phyloP scores from a whole-genome alignment of 2,888 invertebrate genomes.

The Nycteola revayana region DNA sequence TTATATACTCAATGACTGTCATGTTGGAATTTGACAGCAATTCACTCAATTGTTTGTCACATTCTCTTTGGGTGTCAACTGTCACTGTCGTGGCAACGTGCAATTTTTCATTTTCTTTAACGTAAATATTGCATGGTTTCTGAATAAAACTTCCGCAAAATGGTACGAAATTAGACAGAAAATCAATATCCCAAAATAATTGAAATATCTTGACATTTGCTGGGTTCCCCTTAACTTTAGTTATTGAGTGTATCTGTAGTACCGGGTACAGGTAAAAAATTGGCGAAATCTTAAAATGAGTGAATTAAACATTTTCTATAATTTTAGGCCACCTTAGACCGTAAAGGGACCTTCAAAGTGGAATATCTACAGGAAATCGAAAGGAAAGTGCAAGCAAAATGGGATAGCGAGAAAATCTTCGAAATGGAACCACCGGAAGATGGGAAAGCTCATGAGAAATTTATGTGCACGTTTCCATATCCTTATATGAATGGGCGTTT shows the following conservation, averaged over 20 bases:
- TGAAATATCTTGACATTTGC: not conserved
- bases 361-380: slow-evolving; percentile 96
- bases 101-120: slow-evolving; percentile 1
- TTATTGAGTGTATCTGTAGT: too few species aligned
- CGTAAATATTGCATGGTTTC: slow-evolving; percentile 6
- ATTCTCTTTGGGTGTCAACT: too few species aligned
- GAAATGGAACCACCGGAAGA: slow-evolving; percentile 90
- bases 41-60: too few species aligned
- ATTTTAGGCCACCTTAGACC: slow-evolving; percentile 60
- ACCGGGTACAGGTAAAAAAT: too few species aligned
- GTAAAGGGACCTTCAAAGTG: slow-evolving; percentile 98
- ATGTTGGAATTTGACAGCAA: too few species aligned
- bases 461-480: slow-evolving; percentile 96
- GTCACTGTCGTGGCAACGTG: slow-evolving; percentile 27
- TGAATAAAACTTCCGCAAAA: slow-evolving; percentile 21
- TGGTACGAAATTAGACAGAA: slow-evolving; percentile 17
- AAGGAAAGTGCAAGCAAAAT: slow-evolving; percentile 90
- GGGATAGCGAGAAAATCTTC: slow-evolving; percentile 91
- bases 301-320: not conserved
- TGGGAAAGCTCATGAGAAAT: slow-evolving; percentile 88
- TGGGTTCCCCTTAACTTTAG: too few species aligned
- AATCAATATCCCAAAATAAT: not conserved
- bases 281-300: not conserved
- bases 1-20: too few species aligned
- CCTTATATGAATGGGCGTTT: slow-evolving; percentile 99